phyloP scores from a whole-genome alignment of 2,797 vertebrate species.

The Pangasius macronema region DNA sequence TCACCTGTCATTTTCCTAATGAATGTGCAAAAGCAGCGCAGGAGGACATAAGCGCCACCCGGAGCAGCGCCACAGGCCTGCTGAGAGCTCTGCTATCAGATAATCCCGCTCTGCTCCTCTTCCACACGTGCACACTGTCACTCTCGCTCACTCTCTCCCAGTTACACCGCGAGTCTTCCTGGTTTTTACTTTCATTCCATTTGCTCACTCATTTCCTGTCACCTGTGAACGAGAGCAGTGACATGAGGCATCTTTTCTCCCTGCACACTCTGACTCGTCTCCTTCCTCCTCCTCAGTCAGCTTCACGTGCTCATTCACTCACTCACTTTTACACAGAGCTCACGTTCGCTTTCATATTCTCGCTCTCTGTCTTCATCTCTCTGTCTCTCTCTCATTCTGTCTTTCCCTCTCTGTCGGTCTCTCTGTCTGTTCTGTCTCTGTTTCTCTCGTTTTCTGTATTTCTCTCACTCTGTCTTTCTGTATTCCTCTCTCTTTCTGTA shows the following conservation, averaged over 20 bases:
- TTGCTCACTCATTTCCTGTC: not conserved
- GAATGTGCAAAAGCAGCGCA: constrained; percentile 88
- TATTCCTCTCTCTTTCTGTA: constrained; percentile 44
- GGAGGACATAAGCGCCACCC: constrained; percentile 82
- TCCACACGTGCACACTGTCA: not conserved
- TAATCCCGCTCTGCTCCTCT: not conserved
- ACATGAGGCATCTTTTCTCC: not conserved
- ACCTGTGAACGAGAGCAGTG: not conserved
- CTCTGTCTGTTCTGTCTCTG: not conserved
- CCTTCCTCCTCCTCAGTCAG: not conserved
- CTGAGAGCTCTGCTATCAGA: not conserved
- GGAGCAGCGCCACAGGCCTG: constrained; percentile 61
- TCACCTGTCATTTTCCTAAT: constrained; percentile 86
- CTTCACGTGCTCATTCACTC: not conserved
- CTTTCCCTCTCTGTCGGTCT: not conserved
- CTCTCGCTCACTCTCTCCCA: constrained; percentile 62
- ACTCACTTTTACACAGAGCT: constrained; percentile 61
- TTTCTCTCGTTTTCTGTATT: not conserved
- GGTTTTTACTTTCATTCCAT: not conserved
- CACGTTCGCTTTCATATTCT: not conserved
- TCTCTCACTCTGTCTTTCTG: not conserved
- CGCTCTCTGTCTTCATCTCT: not conserved
- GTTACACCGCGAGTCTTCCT: not conserved
- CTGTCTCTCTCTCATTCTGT: not conserved
- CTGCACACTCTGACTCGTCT: not conserved